These are phyloP conservation scores for Pollenia griseotomentosa DNA, from an alignment of 2,888 invertebrate genomes.

Conservation along the genomic window DNA sequence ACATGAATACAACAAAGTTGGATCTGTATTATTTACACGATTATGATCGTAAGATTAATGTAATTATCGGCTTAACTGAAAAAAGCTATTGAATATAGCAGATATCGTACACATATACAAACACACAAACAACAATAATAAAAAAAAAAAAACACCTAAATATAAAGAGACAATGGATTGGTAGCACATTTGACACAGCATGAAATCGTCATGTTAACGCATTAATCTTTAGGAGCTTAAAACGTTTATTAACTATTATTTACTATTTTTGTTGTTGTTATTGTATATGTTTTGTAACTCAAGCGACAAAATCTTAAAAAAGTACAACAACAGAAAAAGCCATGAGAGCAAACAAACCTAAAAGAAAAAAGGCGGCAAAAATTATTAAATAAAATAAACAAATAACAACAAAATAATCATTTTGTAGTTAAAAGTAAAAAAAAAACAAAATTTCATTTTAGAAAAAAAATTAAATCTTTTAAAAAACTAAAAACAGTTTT, in stretches of 20 bases:
- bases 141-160: no score
- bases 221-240: constrained; percentile 77
- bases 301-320: constrained; percentile 36
- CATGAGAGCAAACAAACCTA: neutral
- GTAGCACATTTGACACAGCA: constrained; percentile 72
- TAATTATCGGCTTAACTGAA: constrained; percentile 55
- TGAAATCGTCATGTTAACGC: constrained; percentile 76
- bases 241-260: constrained; percentile 54
- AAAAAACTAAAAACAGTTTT: constrained; percentile 16
- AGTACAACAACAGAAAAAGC: constrained; percentile 4
- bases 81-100: constrained; percentile 33
- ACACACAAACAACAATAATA: constrained; percentile 76
- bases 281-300: constrained; percentile 26
- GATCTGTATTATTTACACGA: constrained; percentile 62
- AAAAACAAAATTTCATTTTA: constrained; percentile 1
- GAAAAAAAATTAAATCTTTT: neutral
- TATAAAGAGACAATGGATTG: constrained; percentile 70
- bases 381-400: constrained; percentile 32
- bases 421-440: constrained; percentile 47
- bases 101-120: constrained; percentile 62
- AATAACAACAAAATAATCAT: constrained; percentile 52
- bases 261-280: constrained; percentile 25
- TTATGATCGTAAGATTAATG: constrained; percentile 66
- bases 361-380: constrained; percentile 60
- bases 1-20: constrained; percentile 65